Conservation (phyloP, 2,113 vertebrate genomes). For the Nothobranchius kuhntae region DNA sequence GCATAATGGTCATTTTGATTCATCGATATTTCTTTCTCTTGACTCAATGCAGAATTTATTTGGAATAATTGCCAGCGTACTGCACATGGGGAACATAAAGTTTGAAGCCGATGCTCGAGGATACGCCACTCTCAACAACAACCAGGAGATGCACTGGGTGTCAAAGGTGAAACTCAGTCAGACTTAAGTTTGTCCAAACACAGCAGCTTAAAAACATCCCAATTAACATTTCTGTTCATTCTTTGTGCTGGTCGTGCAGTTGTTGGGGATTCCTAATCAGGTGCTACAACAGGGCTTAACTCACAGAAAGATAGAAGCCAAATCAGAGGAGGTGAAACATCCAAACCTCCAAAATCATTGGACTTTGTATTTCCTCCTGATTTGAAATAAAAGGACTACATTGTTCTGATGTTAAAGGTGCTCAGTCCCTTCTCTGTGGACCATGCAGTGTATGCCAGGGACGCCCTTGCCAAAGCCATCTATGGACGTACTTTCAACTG, state of each 20-base stretch:
- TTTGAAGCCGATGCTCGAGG: slow-evolving; percentile 85
- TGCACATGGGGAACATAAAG: slow-evolving; percentile 92
- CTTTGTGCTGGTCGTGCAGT: slow-evolving; percentile 64
- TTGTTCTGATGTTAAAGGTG: slow-evolving; percentile 76
- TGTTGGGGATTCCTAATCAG: slow-evolving; percentile 84
- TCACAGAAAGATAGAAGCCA: slow-evolving; percentile 92
- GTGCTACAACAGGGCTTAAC: slow-evolving; percentile 86
- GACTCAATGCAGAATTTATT: slow-evolving; percentile 82
- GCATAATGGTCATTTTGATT: neutral
- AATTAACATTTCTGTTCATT: neutral
- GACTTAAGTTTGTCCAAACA: neutral
- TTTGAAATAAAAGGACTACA: neutral
- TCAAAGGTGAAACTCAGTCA: slow-evolving; percentile 82
- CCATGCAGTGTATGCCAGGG: slow-evolving; percentile 87
- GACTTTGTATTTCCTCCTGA: neutral
- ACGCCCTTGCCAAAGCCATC: slow-evolving; percentile 91
- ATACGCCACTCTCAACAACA: slow-evolving; percentile 81
- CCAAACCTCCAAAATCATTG: neutral
- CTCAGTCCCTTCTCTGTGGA: slow-evolving; percentile 88
- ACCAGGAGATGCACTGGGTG: slow-evolving; percentile 88
- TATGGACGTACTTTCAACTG: slow-evolving; percentile 93
- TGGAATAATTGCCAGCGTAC: slow-evolving; percentile 89
- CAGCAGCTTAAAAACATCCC: neutral
- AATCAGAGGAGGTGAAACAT: slow-evolving; percentile 85
- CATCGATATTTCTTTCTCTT: neutral